Conservation (phyloP, 1,140 invertebrate species). For the Chrysomallon squamiferum region DNA sequence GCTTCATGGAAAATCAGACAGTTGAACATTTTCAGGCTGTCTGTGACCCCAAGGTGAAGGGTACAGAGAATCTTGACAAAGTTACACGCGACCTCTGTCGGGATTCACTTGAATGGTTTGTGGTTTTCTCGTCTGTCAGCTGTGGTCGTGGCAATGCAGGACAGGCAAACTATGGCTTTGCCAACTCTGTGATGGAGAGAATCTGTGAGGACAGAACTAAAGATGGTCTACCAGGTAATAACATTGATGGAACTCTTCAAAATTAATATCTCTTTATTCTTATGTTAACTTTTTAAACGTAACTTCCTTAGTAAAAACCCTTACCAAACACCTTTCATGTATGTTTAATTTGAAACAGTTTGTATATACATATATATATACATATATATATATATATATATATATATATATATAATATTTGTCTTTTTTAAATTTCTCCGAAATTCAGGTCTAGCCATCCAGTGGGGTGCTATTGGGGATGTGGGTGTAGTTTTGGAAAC, state of each 20-base stretch:
- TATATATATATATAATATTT: no score
- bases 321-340: background rate
- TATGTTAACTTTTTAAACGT: background rate
- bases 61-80: conserved; percentile 78
- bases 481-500: conserved; percentile 90
- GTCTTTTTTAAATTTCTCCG: no score
- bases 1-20: conserved; percentile 86
- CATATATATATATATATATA: no score
- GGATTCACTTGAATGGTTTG: conserved; percentile 80
- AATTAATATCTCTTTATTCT: background rate
- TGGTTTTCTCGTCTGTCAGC: conserved; percentile 90
- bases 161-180: conserved; percentile 93
- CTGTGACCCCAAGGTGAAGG: conserved; percentile 70
- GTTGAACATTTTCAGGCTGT: conserved; percentile 77
- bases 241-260: background rate
- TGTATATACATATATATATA: no score
- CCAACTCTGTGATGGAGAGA: conserved; percentile 96
- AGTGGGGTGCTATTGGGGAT: conserved; percentile 98
- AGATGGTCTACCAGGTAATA: conserved; percentile 74
- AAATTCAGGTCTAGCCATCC: conserved; percentile 85
- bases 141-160: conserved; percentile 94
- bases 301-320: background rate
- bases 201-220: conserved; percentile 84
- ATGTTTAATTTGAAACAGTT: background rate
- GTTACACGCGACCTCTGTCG: conserved; percentile 75